Percentiles rank a stretch among this genome's conserved stretches.
These are phyloP conservation scores for Drosophila mercatorum DNA, from an alignment of 2,888 invertebrate species.

Conservation along the genomic window DNA sequence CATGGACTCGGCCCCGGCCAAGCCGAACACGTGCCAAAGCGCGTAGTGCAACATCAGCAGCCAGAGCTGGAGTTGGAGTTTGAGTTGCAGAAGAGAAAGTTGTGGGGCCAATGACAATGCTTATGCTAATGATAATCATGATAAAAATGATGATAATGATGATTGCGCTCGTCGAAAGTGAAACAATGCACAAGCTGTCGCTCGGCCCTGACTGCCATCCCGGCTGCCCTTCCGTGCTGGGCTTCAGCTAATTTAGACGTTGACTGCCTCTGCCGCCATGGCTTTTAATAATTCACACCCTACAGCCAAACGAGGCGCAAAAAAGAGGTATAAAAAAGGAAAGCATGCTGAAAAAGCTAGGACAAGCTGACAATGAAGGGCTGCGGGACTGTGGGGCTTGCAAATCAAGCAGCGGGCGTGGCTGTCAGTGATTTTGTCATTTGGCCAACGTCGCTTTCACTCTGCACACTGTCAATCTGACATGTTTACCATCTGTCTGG, in stretches of 20 bases:
- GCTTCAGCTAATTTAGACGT: conserved; percentile 73
- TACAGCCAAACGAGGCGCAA: conserved; percentile 51
- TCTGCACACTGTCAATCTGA: conserved; percentile 76
- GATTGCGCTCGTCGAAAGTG: conserved; percentile 72
- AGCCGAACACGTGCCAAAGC: conserved; percentile 37
- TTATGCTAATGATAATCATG: conserved; percentile 47
- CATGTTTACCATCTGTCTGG: conserved; percentile 81
- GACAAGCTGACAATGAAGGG: not conserved
- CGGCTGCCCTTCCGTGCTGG: conserved; percentile 38
- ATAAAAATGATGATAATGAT: conserved; percentile 51
- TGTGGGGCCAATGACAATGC: conserved; percentile 54
- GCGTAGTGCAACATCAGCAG: conserved; percentile 9
- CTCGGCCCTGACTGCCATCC: conserved; percentile 26
- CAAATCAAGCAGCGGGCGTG: conserved; percentile 29
- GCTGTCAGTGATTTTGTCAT: conserved; percentile 66
- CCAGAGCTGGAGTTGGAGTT: not conserved
- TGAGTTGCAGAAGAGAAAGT: not conserved
- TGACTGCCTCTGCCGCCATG: conserved; percentile 18
- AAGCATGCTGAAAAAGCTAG: conserved; percentile 2
- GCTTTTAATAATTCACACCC: conserved; percentile 79
- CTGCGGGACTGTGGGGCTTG: conserved; percentile 7
- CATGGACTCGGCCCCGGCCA: conserved; percentile 42
- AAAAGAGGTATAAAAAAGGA: conserved; percentile 67
- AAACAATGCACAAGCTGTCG: conserved; percentile 61
- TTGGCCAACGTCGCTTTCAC: conserved; percentile 72